Base-by-base conservation (phyloP, 2,797 vertebrate genomes). In the Octomys mimax region DNA sequence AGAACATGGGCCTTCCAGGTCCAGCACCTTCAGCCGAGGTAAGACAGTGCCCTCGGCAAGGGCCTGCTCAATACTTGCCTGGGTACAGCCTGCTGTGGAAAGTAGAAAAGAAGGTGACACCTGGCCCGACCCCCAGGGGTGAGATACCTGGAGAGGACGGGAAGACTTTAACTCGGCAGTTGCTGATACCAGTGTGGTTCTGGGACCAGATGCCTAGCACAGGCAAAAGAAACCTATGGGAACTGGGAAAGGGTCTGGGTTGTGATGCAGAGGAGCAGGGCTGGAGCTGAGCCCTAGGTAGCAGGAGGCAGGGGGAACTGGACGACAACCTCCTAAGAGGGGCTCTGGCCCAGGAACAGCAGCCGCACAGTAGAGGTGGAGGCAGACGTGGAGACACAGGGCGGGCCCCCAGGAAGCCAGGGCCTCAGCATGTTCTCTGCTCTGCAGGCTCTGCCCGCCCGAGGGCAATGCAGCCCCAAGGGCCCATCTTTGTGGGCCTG, bases 401-500 rank as follows among this genome's bases (percentile, higher is more conserved):
- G n/a, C 6, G 11, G 46, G 11, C 49, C 28, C 2, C n/a, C 52
- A 18, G 33, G n/a, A 59, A 73, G 1, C 1, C 42, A 52, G 19
- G 19, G 66, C 28, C 26, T n/a, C 33, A 36, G 5, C 11, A 9
- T 64, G 36, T 28, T 78, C 81, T 95, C 81, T 94, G 68, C 62
- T 87, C 28, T 52, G 54, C n/a, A 42, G 87, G 71, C 39, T 28
- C 6, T 66, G 64, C 75, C 18, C 90, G 39, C 16, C 39, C 26
- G 26, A 57, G 84, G 71, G 97, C 64, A 90, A 99, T 98, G 98
- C 98, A 96, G 98, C 97, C 92, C 94, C 97, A 98, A 6, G 91
- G 96, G 1, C 78, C 97, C 39, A 97, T 98, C 5, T 98, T 99
- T 57, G 97, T 98, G 22, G 83, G 98, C 39, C 96, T 99, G 87